Percentiles rank a stretch among this genome's conserved stretches.
Conservation (phyloP, 2,888 invertebrate genomes). For the Fragum whitleyi region DNA sequence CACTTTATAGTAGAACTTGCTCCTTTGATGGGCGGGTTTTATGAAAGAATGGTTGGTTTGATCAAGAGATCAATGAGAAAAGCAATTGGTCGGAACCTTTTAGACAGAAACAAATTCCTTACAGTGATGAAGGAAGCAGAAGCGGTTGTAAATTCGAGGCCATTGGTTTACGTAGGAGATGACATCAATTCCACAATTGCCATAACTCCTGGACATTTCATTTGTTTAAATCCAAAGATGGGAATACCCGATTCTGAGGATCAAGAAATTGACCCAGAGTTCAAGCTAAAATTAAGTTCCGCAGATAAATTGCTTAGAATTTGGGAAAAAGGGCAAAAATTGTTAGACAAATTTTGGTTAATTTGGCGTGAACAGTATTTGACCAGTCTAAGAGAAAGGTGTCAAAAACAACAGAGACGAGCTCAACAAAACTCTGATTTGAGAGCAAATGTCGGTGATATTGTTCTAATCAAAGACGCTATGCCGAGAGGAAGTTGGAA, state of each 20-base stretch:
- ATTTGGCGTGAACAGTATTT: slow-evolving; percentile 19
- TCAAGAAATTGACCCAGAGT: too few relatives aligned
- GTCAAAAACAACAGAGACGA: neutral
- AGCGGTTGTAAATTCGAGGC: too few relatives aligned
- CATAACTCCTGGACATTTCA: too few relatives aligned
- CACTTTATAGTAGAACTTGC: slow-evolving; percentile 23
- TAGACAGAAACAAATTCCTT: neutral
- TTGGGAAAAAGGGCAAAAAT: slow-evolving; percentile 25
- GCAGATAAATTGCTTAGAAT: slow-evolving; percentile 12
- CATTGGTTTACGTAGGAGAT: too few relatives aligned
- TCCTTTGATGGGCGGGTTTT: slow-evolving; percentile 12
- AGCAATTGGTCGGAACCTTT: slow-evolving; percentile 16
- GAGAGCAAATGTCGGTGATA: slow-evolving; percentile 3
- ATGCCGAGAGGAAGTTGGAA: slow-evolving; percentile 24
- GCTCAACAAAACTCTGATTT: neutral
- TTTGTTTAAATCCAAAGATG: slow-evolving; percentile 22
- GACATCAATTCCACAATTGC: too few relatives aligned
- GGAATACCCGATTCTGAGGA: too few relatives aligned
- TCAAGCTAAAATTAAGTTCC: neutral
- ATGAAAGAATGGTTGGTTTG: slow-evolving; percentile 12
- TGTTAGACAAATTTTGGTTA: slow-evolving; percentile 19
- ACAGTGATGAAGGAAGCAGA: slow-evolving; percentile 20
- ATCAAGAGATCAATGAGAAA: slow-evolving; percentile 11
- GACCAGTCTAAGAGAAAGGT: slow-evolving; percentile 2
- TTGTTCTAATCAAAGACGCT: slow-evolving; percentile 21